Conservation (phyloP, 2,888 invertebrate genomes). For the Neoitamus cyanurus region DNA sequence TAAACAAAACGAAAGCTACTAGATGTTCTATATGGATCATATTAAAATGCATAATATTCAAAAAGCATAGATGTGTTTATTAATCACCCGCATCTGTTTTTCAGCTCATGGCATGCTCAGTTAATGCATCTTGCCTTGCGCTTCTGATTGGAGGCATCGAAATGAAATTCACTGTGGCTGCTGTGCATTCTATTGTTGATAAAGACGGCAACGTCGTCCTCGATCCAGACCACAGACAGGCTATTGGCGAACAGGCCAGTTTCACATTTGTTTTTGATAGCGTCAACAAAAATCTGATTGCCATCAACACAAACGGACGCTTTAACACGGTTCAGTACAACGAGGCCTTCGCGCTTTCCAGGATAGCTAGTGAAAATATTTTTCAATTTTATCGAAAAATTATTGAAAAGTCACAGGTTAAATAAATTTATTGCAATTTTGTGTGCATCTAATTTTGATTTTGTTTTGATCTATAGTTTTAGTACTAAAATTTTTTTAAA, state of each 20-base stretch:
- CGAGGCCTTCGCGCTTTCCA: conserved; percentile 74
- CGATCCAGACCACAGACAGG: conserved; percentile 71
- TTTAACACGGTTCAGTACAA: conserved; percentile 76
- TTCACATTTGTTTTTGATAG: conserved; percentile 84
- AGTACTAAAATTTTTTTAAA: too few species aligned
- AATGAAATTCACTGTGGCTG: conserved; percentile 84
- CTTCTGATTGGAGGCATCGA: conserved; percentile 85
- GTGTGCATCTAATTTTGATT: not conserved
- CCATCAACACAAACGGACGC: conserved; percentile 77
- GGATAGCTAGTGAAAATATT: conserved; percentile 74
- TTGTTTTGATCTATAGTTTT: not conserved
- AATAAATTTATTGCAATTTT: not conserved
- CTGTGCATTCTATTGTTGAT: conserved; percentile 79
- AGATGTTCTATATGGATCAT: too few species aligned
- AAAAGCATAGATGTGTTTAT: too few species aligned
- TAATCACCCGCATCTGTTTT: conserved; percentile 47
- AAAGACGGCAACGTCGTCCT: conserved; percentile 71
- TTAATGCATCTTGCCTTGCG: conserved; percentile 87
- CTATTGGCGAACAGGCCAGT: conserved; percentile 70
- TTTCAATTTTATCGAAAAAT: conserved; percentile 77
- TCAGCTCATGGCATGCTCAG: conserved; percentile 78
- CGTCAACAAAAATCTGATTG: conserved; percentile 69
- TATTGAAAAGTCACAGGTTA: conserved; percentile 54
- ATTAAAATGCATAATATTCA: too few species aligned
- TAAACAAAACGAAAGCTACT: too few species aligned